phyloP scores from a whole-genome alignment of 2,888 invertebrate species.

The Tolmerus cingulatus region DNA sequence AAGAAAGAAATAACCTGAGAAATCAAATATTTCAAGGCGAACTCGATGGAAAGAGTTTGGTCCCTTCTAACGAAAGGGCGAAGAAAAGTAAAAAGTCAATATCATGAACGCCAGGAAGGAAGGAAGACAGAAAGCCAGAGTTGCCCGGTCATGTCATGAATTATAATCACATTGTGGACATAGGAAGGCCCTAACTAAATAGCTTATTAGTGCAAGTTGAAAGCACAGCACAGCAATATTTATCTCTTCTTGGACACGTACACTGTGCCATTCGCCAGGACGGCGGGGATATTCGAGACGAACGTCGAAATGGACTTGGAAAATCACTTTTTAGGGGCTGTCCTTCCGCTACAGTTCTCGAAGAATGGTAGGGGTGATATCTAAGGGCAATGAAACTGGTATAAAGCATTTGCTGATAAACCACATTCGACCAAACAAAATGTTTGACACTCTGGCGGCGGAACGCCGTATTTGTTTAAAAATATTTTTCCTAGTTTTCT shows the following conservation, averaged over 20 bases:
- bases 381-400: neutral
- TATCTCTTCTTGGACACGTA: conserved; percentile 33
- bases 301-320: conserved; percentile 13
- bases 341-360: neutral
- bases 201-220: conserved; percentile 45
- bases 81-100: conserved; percentile 38
- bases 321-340: conserved; percentile 3
- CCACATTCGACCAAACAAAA: neutral
- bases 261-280: neutral
- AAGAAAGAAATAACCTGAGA: conserved; percentile 39
- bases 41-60: neutral
- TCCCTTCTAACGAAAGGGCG: conserved; percentile 23
- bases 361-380: neutral
- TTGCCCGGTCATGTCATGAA: conserved; percentile 41
- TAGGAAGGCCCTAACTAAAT: conserved; percentile 38
- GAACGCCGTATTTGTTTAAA: neutral
- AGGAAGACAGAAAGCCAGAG: conserved; percentile 34
- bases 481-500: neutral
- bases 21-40: conserved; percentile 38
- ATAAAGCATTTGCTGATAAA: conserved; percentile 8
- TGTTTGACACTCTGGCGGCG: neutral
- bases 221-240: conserved; percentile 44
- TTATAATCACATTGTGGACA: conserved; percentile 44
- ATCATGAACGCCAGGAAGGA: conserved; percentile 25
- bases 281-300: conserved; percentile 11